Evolutionary conservation across 2,888 invertebrate genomes (phyloP).

Genomic region (Alsophila aescularia): DNA sequence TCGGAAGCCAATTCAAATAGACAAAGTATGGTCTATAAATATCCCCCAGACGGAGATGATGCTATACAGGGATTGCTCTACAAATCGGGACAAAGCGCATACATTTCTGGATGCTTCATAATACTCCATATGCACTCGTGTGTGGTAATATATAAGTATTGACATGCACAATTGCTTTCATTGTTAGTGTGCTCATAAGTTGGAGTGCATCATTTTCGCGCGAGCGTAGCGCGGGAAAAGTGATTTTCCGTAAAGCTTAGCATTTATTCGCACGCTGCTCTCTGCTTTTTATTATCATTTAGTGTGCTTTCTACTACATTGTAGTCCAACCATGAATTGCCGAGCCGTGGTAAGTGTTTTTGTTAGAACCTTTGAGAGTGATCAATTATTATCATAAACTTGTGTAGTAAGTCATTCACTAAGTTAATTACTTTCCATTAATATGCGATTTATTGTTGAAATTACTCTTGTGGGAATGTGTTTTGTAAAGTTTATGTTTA

Average conservation of each 20-base stretch:
- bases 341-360: slow-evolving; percentile 71
- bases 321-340: slow-evolving; percentile 72
- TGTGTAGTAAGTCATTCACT: slow-evolving; percentile 38
- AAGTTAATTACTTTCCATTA: slow-evolving; percentile 23
- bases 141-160: slow-evolving; percentile 77
- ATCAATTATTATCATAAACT: slow-evolving; percentile 35
- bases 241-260: slow-evolving; percentile 53
- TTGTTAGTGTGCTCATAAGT: slow-evolving; percentile 61
- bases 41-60: no score
- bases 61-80: slow-evolving; percentile 17
- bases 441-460: slow-evolving; percentile 6
- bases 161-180: slow-evolving; percentile 66
- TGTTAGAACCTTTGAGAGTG: slow-evolving; percentile 39
- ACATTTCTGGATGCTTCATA: slow-evolving; percentile 40
- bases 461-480: slow-evolving; percentile 4
- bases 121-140: slow-evolving; percentile 51
- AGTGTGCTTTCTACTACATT: slow-evolving; percentile 71
- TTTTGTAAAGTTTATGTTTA: not conserved
- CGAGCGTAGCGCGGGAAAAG: slow-evolving; percentile 55
- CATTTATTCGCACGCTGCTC: slow-evolving; percentile 58
- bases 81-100: slow-evolving; percentile 29
- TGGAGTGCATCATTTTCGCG: slow-evolving; percentile 57
- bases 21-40: no score
- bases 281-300: slow-evolving; percentile 51
- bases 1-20: no score